Percentiles rank a stretch among this genome's conserved stretches.
Evolutionary conservation across 2,888 invertebrate genomes (phyloP).

Genomic region (Fragum fragum): DNA sequence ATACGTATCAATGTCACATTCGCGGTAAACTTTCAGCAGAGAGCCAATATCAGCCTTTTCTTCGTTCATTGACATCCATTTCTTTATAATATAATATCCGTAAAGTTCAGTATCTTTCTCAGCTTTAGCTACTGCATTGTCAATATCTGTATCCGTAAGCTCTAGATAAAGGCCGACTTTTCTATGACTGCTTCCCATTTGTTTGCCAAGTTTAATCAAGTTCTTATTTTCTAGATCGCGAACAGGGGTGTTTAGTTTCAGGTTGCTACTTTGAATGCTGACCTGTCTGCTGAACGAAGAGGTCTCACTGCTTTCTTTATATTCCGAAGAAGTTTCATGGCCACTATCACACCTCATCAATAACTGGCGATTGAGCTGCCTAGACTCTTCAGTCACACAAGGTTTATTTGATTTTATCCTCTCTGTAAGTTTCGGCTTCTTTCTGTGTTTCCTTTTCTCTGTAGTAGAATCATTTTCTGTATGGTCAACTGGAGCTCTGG

Average conservation of each 20-base stretch:
- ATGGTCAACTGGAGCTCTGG: background rate
- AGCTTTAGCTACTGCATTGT: background rate
- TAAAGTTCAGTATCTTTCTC: constrained; percentile 18
- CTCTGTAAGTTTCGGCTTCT: background rate
- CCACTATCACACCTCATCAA: background rate
- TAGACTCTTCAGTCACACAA: background rate
- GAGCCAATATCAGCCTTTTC: constrained; percentile 25
- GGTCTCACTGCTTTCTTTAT: background rate
- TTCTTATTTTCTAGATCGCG: constrained; percentile 11
- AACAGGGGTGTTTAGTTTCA: background rate
- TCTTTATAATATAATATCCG: constrained; percentile 46
- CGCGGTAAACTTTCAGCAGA: constrained; percentile 46
- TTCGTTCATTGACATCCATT: constrained; percentile 40
- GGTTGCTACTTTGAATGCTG: background rate
- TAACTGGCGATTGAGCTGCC: background rate
- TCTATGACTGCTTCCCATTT: constrained; percentile 52
- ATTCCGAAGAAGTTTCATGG: background rate
- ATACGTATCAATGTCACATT: constrained; percentile 52
- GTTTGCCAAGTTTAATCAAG: constrained; percentile 35
- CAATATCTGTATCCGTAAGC: constrained; percentile 34
- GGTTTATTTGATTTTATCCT: background rate
- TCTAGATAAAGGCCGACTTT: constrained; percentile 52
- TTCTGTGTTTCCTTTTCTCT: background rate
- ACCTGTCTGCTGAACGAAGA: constrained; percentile 7
- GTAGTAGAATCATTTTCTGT: background rate